Base-by-base conservation (phyloP, 2,113 vertebrate species). In the Sorex araneus region DNA sequence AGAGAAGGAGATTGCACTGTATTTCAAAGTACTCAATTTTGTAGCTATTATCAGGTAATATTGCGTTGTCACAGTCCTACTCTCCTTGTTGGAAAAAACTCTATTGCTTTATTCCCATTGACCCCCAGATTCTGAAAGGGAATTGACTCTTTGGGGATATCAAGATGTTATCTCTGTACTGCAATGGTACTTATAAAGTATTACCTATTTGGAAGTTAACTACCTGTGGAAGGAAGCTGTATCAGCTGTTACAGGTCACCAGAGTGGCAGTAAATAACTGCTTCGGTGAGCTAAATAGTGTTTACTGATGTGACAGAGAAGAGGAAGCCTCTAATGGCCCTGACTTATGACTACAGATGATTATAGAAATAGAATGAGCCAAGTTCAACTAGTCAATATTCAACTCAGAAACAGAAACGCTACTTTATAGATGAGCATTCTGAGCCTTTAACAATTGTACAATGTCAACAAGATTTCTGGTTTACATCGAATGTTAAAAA, bases 141-240 rank as follows among this genome's bases (percentile, higher is more conserved):
- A 25, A 36, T n/a, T 90, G 60, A 16, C 5, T 89, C 18, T 30
- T 89, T 93, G 64, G 54, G 34, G 30, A 5, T 50, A 85, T 82
- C 19, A 75, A 76, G 25, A 13, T 83, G 87, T 78, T 94, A 71
- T 79, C 16, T 82, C 75, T 64, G 64, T 82, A 82, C 40, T 82
- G 93, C 94, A 87, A 78, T 87, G 87, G 6, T 82, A 30, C 92
- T 82, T 93, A 90, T 36, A 86, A 94, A 76, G 74, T 67, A 28
- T 47, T 78, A 30, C 18, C 70, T 83, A 28, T 84, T 92, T 95
- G 60, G 40, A 84, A 87, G 64, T 76, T 90, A 93, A 87, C 81
- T 75, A 76, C 36, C n/a, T 93, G 36, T 85, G 82, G 66, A 90
- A 93, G 82, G 66, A 90, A 93, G 85, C 13, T 87, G 40, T 28